Conservation (phyloP, 2,113 vertebrate genomes). For the Ovibos moschatus region DNA sequence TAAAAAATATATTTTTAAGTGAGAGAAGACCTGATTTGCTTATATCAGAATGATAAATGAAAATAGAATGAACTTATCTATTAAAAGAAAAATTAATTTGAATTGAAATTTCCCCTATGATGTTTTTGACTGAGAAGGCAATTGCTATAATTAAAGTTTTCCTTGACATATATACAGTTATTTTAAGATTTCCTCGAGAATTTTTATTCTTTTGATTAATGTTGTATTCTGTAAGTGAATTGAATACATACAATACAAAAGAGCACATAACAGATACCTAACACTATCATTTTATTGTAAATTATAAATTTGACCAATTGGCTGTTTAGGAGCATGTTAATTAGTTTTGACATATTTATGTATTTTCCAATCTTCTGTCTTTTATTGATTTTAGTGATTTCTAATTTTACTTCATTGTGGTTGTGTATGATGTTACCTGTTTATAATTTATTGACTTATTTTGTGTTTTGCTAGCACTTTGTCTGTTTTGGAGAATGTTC, state of each 20-base stretch:
- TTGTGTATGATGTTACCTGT: not conserved
- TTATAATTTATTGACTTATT: not conserved
- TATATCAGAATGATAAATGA: not conserved
- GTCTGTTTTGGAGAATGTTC: not conserved
- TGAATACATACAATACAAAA: not conserved
- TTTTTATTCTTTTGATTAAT: not conserved
- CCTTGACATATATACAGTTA: not conserved
- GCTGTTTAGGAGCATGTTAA: not conserved
- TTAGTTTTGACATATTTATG: not conserved
- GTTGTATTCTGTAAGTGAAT: not conserved
- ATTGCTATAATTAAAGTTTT: not conserved
- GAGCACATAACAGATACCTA: not conserved
- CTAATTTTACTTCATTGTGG: not conserved
- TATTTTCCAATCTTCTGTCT: not conserved
- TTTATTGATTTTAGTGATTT: not conserved
- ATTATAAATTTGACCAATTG: not conserved
- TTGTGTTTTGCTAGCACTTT: not conserved
- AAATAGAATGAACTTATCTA: not conserved
- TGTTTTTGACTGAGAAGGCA: not conserved
- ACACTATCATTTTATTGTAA: not conserved
- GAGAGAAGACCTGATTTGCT: not conserved
- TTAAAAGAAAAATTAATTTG: not conserved
- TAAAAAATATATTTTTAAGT: not conserved
- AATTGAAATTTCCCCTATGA: not conserved
- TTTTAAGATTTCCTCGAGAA: not conserved